These are phyloP conservation scores for Sterna hirundo DNA, from an alignment of 2,113 vertebrate species.

Conservation along the genomic window DNA sequence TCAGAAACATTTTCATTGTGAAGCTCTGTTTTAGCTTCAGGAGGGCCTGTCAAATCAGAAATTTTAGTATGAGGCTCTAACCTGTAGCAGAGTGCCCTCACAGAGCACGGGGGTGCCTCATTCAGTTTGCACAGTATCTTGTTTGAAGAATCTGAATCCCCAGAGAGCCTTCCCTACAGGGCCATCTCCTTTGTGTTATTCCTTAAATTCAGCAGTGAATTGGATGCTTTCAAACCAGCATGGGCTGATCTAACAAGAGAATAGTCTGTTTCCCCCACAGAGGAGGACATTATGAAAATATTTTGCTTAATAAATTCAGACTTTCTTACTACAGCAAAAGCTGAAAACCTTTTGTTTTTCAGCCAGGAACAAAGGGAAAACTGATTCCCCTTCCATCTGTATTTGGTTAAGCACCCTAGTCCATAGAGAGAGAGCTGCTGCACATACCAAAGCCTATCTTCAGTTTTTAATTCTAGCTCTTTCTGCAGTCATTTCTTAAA, in stretches of 20 bases:
- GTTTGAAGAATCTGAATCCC: neutral
- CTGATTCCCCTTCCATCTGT: neutral
- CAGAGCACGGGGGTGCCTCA: neutral
- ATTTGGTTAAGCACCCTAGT: neutral
- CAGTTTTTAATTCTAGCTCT: neutral
- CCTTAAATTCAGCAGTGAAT: neutral
- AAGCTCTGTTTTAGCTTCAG: neutral
- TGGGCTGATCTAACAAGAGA: neutral
- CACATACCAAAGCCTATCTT: neutral
- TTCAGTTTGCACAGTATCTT: neutral
- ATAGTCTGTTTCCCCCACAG: neutral
- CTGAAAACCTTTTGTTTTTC: neutral
- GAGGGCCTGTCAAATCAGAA: neutral
- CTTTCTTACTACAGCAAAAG: neutral
- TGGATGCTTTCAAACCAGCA: neutral
- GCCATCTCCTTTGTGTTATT: neutral
- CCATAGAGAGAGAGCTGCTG: neutral
- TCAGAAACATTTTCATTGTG: neutral
- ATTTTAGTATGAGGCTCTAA: neutral
- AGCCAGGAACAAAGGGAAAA: neutral
- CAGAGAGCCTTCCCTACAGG: neutral
- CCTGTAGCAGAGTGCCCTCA: neutral
- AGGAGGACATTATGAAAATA: neutral
- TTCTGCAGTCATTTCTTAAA: neutral
- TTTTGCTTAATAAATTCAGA: neutral